These are phyloP conservation scores for Leucopsar rothschildi DNA, from an alignment of 2,113 vertebrate species.

Conservation along the genomic window DNA sequence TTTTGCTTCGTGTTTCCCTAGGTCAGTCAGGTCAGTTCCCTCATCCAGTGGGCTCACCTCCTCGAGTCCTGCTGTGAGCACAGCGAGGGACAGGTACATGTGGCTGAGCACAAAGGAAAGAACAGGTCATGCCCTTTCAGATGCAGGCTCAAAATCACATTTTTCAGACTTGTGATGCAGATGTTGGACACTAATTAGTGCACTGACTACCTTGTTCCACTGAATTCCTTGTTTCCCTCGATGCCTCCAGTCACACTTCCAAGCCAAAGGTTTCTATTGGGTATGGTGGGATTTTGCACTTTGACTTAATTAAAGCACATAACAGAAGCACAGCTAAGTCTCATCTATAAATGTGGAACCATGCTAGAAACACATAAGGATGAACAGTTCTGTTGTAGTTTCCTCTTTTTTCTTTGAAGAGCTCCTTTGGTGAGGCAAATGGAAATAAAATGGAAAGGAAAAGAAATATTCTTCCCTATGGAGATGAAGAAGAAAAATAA, in stretches of 20 bases:
- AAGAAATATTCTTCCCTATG: background rate
- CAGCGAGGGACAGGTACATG: accelerated
- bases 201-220: background rate
- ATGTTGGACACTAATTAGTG: background rate
- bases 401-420: background rate
- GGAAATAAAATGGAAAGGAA: background rate
- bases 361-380: background rate
- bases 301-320: background rate
- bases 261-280: background rate
- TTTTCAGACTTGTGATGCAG: background rate
- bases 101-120: background rate
- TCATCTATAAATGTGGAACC: background rate
- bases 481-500: background rate
- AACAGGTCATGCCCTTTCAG: background rate
- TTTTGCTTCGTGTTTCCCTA: background rate
- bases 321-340: background rate
- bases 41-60: background rate
- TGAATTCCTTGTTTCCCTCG: background rate
- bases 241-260: background rate
- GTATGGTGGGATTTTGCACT: background rate
- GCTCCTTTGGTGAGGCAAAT: background rate
- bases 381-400: background rate
- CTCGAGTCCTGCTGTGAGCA: background rate
- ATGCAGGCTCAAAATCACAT: background rate
- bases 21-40: background rate